These are phyloP conservation scores for Balanococcus diminutus DNA, from an alignment of 2,888 invertebrate species.

Conservation along the genomic window DNA sequence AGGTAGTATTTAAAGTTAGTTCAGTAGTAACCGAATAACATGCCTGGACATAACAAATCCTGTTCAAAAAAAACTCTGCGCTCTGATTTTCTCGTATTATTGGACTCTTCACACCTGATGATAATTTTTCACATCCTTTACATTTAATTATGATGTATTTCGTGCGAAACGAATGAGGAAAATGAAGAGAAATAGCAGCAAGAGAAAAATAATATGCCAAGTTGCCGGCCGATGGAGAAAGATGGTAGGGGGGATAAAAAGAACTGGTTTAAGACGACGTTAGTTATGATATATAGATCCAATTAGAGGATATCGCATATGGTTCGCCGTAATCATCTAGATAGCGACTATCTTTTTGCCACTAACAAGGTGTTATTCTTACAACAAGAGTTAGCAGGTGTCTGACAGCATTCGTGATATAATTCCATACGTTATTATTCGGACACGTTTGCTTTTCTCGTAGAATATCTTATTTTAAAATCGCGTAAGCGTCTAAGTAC, in stretches of 20 bases:
- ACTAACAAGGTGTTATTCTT: constrained; percentile 52
- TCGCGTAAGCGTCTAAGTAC: constrained; percentile 37
- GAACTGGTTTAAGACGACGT: constrained; percentile 36
- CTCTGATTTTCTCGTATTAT: too few relatives aligned
- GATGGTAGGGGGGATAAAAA: neutral
- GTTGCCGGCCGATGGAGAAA: neutral
- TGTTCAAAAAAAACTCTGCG: too few relatives aligned
- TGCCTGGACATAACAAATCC: too few relatives aligned
- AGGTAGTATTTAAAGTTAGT: too few relatives aligned
- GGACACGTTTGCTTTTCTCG: constrained; percentile 40
- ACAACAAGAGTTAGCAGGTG: constrained; percentile 52
- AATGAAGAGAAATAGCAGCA: neutral
- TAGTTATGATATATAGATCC: constrained; percentile 52
- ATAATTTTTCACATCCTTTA: too few relatives aligned
- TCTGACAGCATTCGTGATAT: constrained; percentile 52
- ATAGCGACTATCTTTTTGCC: constrained; percentile 51
- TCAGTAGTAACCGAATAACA: too few relatives aligned
- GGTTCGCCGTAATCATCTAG: constrained; percentile 50
- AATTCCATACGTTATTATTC: constrained; percentile 51
- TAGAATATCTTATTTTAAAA: constrained; percentile 50
- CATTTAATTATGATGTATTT: constrained; percentile 8
- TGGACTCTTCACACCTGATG: too few relatives aligned
- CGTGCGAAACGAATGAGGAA: neutral
- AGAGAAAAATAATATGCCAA: neutral
- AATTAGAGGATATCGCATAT: constrained; percentile 50